These are phyloP conservation scores for Myotis davidii DNA, from an alignment of 2,113 vertebrate species.

Conservation along the genomic window DNA sequence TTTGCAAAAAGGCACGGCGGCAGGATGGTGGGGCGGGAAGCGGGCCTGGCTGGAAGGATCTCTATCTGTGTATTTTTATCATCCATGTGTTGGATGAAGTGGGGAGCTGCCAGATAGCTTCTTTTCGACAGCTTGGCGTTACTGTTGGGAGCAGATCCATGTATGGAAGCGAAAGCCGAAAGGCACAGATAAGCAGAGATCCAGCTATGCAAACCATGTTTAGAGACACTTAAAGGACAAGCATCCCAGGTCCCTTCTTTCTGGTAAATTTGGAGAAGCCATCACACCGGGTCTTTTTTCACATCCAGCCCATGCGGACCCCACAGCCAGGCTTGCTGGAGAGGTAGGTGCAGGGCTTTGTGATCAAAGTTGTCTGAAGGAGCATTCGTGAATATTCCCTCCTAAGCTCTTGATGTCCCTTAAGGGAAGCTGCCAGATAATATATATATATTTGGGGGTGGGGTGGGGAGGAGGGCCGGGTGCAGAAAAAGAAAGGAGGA, in stretches of 20 bases:
- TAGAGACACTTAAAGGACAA: conserved; percentile 93
- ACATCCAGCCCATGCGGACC: conserved; percentile 77
- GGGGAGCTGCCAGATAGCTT: conserved; percentile 91
- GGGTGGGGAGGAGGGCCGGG: not conserved
- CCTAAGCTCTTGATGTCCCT: not conserved
- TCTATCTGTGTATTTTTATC: conserved; percentile 85
- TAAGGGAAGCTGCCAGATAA: conserved; percentile 13
- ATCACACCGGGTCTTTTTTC: conserved; percentile 82
- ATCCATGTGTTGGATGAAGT: conserved; percentile 88
- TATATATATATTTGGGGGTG: not conserved
- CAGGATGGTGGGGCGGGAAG: conserved; percentile 63
- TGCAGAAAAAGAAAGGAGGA: not conserved
- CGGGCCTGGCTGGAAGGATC: conserved; percentile 55
- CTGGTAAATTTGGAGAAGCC: conserved; percentile 92
- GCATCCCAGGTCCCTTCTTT: conserved; percentile 87
- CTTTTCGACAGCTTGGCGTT: conserved; percentile 89
- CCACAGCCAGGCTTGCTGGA: conserved; percentile 74
- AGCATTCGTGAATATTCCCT: not conserved
- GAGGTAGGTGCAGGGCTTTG: conserved; percentile 86
- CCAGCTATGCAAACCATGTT: conserved; percentile 93
- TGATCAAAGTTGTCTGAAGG: conserved; percentile 47
- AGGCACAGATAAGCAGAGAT: conserved; percentile 93
- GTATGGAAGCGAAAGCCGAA: conserved; percentile 94
- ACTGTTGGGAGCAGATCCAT: conserved; percentile 94
- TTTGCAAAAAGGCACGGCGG: conserved; percentile 67